Percentiles rank a stretch among this genome's conserved stretches.
phyloP scores from a whole-genome alignment of 2,797 vertebrate species.

The Sparidentex hasta region DNA sequence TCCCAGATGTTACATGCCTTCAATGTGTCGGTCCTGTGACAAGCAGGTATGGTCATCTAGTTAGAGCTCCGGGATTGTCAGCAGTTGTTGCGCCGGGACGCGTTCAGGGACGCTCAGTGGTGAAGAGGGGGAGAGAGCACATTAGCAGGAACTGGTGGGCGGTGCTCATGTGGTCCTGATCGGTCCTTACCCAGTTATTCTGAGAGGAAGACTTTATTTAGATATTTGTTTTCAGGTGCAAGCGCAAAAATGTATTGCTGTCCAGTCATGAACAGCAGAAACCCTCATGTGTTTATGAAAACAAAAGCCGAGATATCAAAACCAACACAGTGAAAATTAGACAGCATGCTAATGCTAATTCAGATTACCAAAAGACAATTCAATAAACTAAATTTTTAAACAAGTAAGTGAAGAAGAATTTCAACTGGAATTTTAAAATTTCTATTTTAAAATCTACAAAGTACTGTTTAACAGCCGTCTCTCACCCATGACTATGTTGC shows the following conservation, averaged over 20 bases:
- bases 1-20: slow-evolving; percentile 61
- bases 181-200: not conserved
- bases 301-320: not conserved
- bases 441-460: not conserved
- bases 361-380: no score
- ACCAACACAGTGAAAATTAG: not conserved
- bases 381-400: not conserved
- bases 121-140: no score
- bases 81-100: slow-evolving; percentile 34
- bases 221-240: not conserved
- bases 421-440: not conserved
- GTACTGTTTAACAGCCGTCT: not conserved
- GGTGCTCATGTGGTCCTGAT: no score
- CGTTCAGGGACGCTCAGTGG: slow-evolving; percentile 17
- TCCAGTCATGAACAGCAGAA: no score
- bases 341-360: not conserved
- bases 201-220: not conserved
- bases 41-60: not conserved
- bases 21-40: slow-evolving; percentile 33
- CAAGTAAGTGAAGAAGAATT: not conserved
- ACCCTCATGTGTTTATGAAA: not conserved
- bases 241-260: no score
- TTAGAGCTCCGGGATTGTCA: no score
- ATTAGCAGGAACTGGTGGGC: no score
- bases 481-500: no score